phyloP scores from a whole-genome alignment of 2,888 invertebrate species.

The Nemotelus pantherinus region DNA sequence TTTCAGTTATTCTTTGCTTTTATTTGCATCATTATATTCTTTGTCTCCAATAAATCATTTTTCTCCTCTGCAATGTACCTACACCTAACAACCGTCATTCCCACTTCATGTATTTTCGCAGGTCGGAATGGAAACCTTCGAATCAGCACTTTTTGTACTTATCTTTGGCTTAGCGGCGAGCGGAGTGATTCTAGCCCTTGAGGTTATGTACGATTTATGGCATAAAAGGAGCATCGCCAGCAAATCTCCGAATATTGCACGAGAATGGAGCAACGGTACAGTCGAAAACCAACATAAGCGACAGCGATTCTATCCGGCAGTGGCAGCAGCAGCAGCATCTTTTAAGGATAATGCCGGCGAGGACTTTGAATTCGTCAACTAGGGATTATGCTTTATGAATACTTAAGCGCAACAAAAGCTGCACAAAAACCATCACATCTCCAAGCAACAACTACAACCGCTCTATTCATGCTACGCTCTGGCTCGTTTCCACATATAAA shows the following conservation, averaged over 20 bases:
- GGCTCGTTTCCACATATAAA: too few relatives aligned
- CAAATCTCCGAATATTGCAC: constrained; percentile 40
- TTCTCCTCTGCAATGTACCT: constrained; percentile 1
- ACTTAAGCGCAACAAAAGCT: constrained; percentile 43
- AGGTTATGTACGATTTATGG: constrained; percentile 55
- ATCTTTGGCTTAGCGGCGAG: constrained; percentile 66
- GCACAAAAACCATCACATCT: not conserved
- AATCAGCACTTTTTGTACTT: constrained; percentile 68
- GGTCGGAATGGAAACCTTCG: constrained; percentile 70
- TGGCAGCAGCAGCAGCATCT: not conserved
- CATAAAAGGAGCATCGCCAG: constrained; percentile 30
- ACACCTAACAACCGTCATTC: not conserved
- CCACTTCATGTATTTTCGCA: constrained; percentile 58
- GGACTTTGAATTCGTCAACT: constrained; percentile 47
- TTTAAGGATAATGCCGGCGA: constrained; percentile 10
- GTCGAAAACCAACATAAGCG: constrained; percentile 4
- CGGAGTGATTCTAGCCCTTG: constrained; percentile 61
- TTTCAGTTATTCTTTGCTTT: too few relatives aligned
- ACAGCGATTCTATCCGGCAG: not conserved
- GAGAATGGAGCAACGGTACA: constrained; percentile 1
- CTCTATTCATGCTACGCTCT: not conserved
- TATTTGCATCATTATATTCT: too few relatives aligned
- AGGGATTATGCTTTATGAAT: constrained; percentile 51
- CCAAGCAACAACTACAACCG: constrained; percentile 9
- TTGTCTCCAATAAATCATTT: not conserved